phyloP scores from a whole-genome alignment of 2,888 invertebrate species.

The Watsonalla binaria region DNA sequence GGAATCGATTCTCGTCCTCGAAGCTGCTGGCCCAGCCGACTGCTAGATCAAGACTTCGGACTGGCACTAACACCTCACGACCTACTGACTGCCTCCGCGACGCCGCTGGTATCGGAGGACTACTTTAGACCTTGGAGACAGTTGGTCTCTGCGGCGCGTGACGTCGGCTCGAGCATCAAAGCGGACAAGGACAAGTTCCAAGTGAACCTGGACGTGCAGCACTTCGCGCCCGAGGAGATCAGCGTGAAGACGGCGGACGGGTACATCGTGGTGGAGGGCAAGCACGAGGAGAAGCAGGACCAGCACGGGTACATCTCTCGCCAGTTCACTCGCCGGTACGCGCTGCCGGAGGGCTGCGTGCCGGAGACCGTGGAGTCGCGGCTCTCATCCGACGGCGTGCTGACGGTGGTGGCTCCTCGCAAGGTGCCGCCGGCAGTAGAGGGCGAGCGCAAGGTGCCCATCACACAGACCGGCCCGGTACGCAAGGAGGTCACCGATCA shows the following conservation, averaged over 20 bases:
- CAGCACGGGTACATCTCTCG: conserved; percentile 84
- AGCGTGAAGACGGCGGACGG: conserved; percentile 84
- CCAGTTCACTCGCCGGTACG: conserved; percentile 84
- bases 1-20: conserved; percentile 27
- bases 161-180: conserved; percentile 69
- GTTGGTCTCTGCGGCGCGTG: conserved; percentile 55
- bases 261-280: conserved; percentile 84
- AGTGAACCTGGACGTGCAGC: conserved; percentile 84
- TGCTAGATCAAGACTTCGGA: conserved; percentile 61
- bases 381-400: conserved; percentile 85
- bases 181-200: conserved; percentile 80
- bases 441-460: conserved; percentile 42
- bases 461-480: conserved; percentile 48
- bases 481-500: conserved; percentile 45
- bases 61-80: conserved; percentile 57
- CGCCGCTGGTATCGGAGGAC: conserved; percentile 39
- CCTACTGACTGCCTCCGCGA: conserved; percentile 35
- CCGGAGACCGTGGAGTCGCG: conserved; percentile 82
- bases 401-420: conserved; percentile 81
- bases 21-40: conserved; percentile 30
- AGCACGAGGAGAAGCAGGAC: conserved; percentile 86
- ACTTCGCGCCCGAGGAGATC: conserved; percentile 86
- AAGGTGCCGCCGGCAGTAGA: conserved; percentile 33
- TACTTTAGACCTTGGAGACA: conserved; percentile 55
- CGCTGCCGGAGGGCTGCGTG: conserved; percentile 83